These are phyloP conservation scores for Anticlea derivata DNA, from an alignment of 2,888 invertebrate species.

Conservation along the genomic window DNA sequence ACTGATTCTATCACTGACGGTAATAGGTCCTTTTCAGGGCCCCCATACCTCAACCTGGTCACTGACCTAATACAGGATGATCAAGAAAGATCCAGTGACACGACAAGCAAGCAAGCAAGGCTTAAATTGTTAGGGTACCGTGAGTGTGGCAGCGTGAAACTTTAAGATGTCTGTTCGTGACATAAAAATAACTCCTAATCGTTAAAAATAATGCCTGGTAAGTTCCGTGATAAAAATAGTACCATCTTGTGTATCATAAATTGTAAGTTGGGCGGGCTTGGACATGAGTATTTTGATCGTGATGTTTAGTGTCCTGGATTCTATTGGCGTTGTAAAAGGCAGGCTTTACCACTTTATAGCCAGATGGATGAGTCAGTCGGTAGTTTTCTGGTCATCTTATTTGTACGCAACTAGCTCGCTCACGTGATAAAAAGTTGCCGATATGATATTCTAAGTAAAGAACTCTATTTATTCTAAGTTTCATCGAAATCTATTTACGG, in stretches of 20 bases:
- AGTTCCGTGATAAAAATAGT: constrained; percentile 43
- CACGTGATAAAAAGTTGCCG: no score
- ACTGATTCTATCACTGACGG: no score
- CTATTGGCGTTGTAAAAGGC: constrained; percentile 16
- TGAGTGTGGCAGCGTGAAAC: constrained; percentile 7
- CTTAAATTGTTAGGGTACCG: background rate
- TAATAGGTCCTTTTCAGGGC: no score
- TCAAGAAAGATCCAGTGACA: no score
- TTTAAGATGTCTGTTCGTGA: constrained; percentile 31
- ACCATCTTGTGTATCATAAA: constrained; percentile 39
- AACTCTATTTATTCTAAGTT: no score
- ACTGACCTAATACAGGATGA: no score
- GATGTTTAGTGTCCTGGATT: constrained; percentile 13
- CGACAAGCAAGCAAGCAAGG: no score
- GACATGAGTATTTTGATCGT: constrained; percentile 17
- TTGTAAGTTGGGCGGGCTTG: constrained; percentile 32
- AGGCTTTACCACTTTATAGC: constrained; percentile 10
- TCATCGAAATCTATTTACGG: no score
- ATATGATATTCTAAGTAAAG: no score
- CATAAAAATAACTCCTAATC: constrained; percentile 52
- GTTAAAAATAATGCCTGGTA: constrained; percentile 49
- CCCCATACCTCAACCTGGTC: no score
- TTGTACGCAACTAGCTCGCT: no score
- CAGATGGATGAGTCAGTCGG: constrained; percentile 4
- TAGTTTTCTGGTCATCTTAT: constrained; percentile 3